These are phyloP conservation scores for Margaritifera margaritifera DNA, from an alignment of 2,888 invertebrate genomes.

Conservation along the genomic window DNA sequence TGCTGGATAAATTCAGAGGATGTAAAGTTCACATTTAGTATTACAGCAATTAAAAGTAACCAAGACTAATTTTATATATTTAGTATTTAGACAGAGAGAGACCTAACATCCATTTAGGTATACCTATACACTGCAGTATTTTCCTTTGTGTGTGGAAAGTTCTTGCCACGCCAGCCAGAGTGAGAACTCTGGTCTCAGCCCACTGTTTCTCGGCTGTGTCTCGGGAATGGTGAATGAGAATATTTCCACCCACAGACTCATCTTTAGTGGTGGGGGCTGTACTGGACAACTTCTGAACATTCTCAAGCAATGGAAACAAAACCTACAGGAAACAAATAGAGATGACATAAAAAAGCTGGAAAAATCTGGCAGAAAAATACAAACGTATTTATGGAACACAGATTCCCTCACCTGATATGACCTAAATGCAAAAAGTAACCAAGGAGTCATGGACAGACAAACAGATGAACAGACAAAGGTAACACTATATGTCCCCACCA, in stretches of 20 bases:
- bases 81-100: too few species aligned
- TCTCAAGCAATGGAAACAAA: conserved; percentile 93
- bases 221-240: conserved; percentile 97
- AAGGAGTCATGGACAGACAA: too few species aligned
- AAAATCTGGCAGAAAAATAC: not conserved
- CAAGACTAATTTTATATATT: too few species aligned
- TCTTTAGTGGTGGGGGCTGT: conserved; percentile 74
- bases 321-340: conserved; percentile 76
- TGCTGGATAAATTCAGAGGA: too few species aligned
- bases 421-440: not conserved
- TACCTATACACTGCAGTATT: conserved; percentile 76
- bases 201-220: conserved; percentile 99
- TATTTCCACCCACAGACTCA: conserved; percentile 81
- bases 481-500: too few species aligned
- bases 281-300: conserved; percentile 82
- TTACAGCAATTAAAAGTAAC: too few species aligned
- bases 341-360: not conserved
- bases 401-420: not conserved
- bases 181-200: conserved; percentile 94
- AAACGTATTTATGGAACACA: not conserved
- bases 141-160: conserved; percentile 94
- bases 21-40: too few species aligned
- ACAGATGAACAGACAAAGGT: too few species aligned
- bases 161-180: conserved; percentile 85
- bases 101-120: too few species aligned